A percentile compares a stretch with the other conserved stretches of the same genome.
Conservation (phyloP, 2,113 vertebrate genomes). For the Hypocryptadius cinnamomeus region DNA sequence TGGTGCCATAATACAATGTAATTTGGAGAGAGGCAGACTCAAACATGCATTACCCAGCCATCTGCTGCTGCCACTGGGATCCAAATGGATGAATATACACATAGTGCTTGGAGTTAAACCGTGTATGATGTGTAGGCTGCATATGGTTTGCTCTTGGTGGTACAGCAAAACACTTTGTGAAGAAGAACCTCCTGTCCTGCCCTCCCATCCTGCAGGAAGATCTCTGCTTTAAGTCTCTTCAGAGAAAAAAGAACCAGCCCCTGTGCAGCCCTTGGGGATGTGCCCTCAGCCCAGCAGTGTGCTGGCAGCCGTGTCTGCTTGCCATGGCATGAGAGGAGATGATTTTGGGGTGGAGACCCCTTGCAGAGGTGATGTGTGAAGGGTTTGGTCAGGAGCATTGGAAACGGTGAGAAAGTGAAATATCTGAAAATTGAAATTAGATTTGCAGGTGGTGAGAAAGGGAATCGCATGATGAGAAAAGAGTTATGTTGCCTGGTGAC, state of each 20-base stretch:
- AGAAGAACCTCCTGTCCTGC: background rate
- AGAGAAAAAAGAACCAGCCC: background rate
- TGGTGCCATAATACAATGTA: background rate
- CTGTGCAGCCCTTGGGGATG: background rate
- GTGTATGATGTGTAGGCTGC: fast-evolving
- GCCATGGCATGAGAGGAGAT: fast-evolving
- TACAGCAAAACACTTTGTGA: background rate
- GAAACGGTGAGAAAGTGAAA: background rate
- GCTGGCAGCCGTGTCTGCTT: background rate
- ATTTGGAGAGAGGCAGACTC: background rate
- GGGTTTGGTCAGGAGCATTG: background rate
- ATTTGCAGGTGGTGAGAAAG: background rate
- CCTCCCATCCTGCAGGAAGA: background rate
- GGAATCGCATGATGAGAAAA: background rate
- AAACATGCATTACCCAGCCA: background rate
- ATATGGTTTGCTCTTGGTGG: background rate
- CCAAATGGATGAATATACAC: background rate
- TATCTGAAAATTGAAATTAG: background rate
- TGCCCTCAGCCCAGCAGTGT: background rate
- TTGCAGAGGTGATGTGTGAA: background rate
- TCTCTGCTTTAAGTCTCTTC: background rate
- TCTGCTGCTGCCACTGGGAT: conserved; percentile 7
- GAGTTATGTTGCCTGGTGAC: fast-evolving
- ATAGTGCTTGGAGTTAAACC: background rate
- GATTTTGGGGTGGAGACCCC: background rate